Conservation (phyloP, 2,888 invertebrate genomes). For the Labia minor region DNA sequence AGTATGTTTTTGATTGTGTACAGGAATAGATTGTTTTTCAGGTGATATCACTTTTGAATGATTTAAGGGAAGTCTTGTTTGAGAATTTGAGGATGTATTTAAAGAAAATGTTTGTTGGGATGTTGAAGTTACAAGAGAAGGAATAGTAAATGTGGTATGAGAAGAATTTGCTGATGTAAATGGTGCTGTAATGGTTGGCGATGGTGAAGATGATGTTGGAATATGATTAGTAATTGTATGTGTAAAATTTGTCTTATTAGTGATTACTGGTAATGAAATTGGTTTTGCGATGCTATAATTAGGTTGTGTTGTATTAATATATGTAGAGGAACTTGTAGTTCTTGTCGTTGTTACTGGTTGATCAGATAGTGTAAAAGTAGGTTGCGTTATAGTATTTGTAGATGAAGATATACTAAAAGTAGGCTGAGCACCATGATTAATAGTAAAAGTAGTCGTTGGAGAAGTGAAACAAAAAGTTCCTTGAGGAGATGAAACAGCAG, state of each 20-base stretch:
- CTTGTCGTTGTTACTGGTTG: constrained; percentile 1
- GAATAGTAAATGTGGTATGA: background rate
- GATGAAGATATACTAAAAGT: background rate
- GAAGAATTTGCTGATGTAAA: background rate
- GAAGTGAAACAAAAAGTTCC: background rate
- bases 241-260: background rate
- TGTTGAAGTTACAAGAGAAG: background rate
- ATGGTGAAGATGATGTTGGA: background rate
- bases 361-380: background rate
- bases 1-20: background rate
- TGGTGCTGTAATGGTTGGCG: background rate
- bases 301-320: background rate
- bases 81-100: background rate
- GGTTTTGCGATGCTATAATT: background rate
- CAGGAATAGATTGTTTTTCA: background rate
- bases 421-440: background rate
- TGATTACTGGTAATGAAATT: background rate
- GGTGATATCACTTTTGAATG: background rate
- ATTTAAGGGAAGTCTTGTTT: background rate
- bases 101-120: background rate
- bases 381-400: background rate
- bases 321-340: background rate
- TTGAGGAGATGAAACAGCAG: background rate
- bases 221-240: background rate
- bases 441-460: background rate